A percentile compares a stretch with the other conserved stretches of the same genome.
phyloP scores from a whole-genome alignment of 2,113 vertebrate species.

The Hiodon tergisus region DNA sequence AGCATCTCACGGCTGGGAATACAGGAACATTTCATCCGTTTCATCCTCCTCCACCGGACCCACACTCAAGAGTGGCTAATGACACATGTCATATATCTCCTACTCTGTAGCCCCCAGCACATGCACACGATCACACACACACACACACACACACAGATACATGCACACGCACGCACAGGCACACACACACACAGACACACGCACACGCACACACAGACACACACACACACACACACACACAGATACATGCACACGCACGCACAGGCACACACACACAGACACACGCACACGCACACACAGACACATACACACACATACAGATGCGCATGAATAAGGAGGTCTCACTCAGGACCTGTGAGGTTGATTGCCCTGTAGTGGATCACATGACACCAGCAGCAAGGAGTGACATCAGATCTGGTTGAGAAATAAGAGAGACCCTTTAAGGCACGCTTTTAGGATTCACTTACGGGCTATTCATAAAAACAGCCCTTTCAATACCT shows the following conservation, averaged over 20 bases:
- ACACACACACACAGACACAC: no score
- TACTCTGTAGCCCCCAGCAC: not conserved
- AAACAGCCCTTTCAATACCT: not conserved
- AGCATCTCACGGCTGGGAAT: conserved; percentile 40
- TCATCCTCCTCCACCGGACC: conserved; percentile 17
- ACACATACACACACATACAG: not conserved
- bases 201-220: not conserved
- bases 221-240: not conserved
- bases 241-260: not conserved
- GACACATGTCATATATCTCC: not conserved
- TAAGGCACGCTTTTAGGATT: not conserved
- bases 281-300: no score
- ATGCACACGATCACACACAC: not conserved
- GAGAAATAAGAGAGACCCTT: conserved; percentile 11
- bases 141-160: no score
- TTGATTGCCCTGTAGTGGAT: conserved; percentile 28
- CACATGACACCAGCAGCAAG: conserved; percentile 25
- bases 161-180: conserved; percentile 8
- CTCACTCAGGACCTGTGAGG: conserved; percentile 49
- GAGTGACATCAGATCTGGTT: conserved; percentile 1
- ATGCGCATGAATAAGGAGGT: conserved; percentile 14
- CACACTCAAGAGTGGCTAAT: not conserved
- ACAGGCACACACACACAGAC: not conserved
- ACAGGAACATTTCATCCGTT: not conserved
- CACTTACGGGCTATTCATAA: not conserved